phyloP scores from a whole-genome alignment of 1,140 invertebrate species.

The Magallana ariakensis region DNA sequence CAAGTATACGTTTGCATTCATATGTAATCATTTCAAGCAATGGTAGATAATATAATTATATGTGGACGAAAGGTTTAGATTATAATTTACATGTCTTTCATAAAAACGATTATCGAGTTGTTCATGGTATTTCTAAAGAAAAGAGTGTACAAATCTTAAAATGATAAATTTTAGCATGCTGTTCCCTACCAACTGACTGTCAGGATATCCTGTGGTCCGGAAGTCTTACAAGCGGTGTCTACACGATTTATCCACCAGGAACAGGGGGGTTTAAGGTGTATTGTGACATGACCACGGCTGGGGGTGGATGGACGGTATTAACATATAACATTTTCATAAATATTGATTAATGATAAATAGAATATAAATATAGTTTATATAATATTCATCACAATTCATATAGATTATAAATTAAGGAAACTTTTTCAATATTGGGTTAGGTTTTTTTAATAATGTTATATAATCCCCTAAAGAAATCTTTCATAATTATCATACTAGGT shows the following conservation, averaged over 20 bases:
- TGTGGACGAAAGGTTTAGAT: too few species aligned
- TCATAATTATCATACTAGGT: conserved; percentile 71
- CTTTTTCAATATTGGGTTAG: background rate
- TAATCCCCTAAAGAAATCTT: too few species aligned
- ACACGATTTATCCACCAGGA: conserved; percentile 40
- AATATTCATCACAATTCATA: background rate
- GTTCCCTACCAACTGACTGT: conserved; percentile 10
- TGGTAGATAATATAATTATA: too few species aligned
- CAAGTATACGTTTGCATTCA: too few species aligned
- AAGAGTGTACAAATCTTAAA: too few species aligned
- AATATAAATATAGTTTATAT: background rate
- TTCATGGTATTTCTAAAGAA: too few species aligned
- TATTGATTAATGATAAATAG: background rate
- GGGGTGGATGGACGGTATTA: conserved; percentile 35
- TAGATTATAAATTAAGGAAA: background rate
- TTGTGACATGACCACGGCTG: conserved; percentile 18
- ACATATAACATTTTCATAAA: background rate
- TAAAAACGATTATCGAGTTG: too few species aligned
- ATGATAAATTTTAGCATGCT: too few species aligned
- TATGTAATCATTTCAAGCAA: too few species aligned
- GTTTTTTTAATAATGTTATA: too few species aligned
- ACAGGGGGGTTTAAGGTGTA: conserved; percentile 17
- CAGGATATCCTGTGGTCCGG: conserved; percentile 8
- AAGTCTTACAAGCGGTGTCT: background rate
- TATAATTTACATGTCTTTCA: too few species aligned